Evolutionary conservation across 2,888 invertebrate genomes (phyloP).

Genomic region (Nomada hirtipes): DNA sequence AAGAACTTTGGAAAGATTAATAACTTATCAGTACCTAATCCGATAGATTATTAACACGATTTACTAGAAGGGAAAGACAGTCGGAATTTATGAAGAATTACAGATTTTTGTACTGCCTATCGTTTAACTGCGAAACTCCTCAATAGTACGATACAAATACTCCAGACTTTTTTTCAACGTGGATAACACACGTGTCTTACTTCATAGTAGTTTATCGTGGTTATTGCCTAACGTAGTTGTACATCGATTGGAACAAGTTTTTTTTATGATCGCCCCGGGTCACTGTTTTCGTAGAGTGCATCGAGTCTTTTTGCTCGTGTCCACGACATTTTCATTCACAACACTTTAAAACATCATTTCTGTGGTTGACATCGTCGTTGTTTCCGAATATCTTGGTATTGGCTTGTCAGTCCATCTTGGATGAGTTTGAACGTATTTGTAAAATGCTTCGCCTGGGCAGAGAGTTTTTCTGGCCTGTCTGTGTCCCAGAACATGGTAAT

Average conservation of each 20-base stretch:
- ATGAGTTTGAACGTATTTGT: constrained; percentile 78
- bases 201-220: neutral
- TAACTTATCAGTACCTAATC: neutral
- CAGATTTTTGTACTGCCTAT: neutral
- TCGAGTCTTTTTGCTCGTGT: neutral
- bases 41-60: neutral
- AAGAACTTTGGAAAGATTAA: neutral
- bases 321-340: neutral
- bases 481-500: constrained; percentile 82
- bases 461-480: constrained; percentile 80
- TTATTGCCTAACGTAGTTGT: neutral
- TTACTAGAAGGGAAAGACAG: neutral
- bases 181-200: neutral
- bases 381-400: constrained; percentile 42
- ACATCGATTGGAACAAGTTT: neutral
- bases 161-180: neutral
- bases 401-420: constrained; percentile 78
- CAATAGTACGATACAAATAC: neutral
- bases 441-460: constrained; percentile 83
- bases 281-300: neutral
- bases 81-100: neutral
- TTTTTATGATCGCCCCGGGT: neutral
- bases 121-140: neutral
- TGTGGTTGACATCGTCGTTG: neutral
- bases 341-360: neutral